Base-by-base conservation (phyloP, 2,888 invertebrate genomes). In the Marronus borbonicus region DNA sequence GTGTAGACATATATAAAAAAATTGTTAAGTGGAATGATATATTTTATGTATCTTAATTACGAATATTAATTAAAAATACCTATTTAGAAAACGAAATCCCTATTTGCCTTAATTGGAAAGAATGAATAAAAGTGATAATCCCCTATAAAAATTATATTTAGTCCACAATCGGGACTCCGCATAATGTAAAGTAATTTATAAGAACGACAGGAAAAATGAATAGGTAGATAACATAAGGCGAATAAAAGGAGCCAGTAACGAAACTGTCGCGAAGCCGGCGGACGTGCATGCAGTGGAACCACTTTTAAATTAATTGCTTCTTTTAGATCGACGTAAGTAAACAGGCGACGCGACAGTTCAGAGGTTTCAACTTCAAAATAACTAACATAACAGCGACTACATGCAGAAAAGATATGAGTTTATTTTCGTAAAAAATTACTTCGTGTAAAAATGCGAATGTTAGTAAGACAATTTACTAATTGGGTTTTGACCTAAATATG, bases 241-340 rank as follows among this genome's bases (percentile, higher is more conserved):
- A 70, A 70, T 5, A 52, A 55, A 55, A 36, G 52, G n/a, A 5
- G 36, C 31, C 31, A 52, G 55, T 28, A 36, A 70, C 55, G 55
- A 55, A 70, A 36, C 70, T 55, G 70, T 55, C 31, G 55, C 70
- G 70, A 70, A 70, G 55, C 55, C 55, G 70, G 70, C 28, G 55
- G 70, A 31, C 70, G 36, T 31, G 70, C 55, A 55, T 70, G 36
- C 55, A 58, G 17, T 31, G 70, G 17, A 31, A 70, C 70, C 70
- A 55, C 70, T 70, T n/a, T 31, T 31, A 70, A 70, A 70, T 70
- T 70, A 70, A 70, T 70, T 70, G 70, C 70, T 52, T 55, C 55
- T 70, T 70, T 70, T 55, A 55, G 70, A 70, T 70, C 52, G 70
- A 52, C 52, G 36, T 70, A 70, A 70, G 70, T 55, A 70, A 70